These are phyloP conservation scores for Heliconius eleuchia DNA, from an alignment of 1,140 invertebrate genomes.

Conservation along the genomic window DNA sequence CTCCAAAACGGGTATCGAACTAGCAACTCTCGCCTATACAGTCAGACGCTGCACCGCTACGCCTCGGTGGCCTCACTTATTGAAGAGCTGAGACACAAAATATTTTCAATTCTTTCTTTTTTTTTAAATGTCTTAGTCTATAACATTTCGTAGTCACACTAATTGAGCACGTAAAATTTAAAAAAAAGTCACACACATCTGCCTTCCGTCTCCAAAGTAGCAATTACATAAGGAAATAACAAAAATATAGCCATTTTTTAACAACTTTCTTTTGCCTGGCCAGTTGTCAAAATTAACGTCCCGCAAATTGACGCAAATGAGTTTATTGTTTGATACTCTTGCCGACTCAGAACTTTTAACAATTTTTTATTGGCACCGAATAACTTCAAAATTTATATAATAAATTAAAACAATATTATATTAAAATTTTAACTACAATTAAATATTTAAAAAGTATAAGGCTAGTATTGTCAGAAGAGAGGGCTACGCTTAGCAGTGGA, in stretches of 20 bases:
- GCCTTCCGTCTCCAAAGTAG: conserved; percentile 64
- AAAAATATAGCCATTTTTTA: conserved; percentile 65
- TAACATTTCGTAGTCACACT: conserved; percentile 35
- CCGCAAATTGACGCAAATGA: conserved; percentile 53
- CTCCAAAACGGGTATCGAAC: too few relatives aligned
- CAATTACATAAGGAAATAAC: conserved; percentile 70
- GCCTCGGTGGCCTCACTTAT: too few relatives aligned
- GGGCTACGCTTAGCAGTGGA: too few relatives aligned
- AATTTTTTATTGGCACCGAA: too few relatives aligned
- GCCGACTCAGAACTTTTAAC: too few relatives aligned
- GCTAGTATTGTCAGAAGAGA: neutral
- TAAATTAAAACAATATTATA: too few relatives aligned
- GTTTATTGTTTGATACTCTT: conserved; percentile 48
- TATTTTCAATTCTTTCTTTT: neutral
- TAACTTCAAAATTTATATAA: too few relatives aligned
- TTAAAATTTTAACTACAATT: neutral
- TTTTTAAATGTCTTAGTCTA: neutral
- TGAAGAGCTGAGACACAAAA: too few relatives aligned
- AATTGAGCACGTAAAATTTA: conserved; percentile 61
- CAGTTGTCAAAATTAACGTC: conserved; percentile 48
- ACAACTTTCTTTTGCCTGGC: conserved; percentile 57
- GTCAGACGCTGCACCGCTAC: too few relatives aligned
- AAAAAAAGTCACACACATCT: conserved; percentile 73
- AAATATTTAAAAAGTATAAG: neutral
- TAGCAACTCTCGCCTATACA: too few relatives aligned